A percentile compares a stretch with the other conserved stretches of the same genome.
phyloP scores from a whole-genome alignment of 2,888 invertebrate species.

The Thecophora atra region DNA sequence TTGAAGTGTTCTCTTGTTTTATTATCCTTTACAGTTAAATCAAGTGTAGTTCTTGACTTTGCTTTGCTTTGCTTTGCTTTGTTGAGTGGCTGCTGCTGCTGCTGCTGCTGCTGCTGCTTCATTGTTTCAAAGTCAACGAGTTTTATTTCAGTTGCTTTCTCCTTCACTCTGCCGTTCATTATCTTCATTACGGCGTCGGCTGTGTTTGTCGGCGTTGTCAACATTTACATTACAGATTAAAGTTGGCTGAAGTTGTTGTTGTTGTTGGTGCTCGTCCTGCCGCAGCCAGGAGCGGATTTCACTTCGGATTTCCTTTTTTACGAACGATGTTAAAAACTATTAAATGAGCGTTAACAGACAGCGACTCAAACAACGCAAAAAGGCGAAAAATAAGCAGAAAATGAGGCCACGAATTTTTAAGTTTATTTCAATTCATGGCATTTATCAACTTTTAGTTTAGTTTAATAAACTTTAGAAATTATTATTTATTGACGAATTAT shows the following conservation, averaged over 20 bases:
- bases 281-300: background rate
- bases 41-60: slow-evolving; percentile 34
- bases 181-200: slow-evolving; percentile 28
- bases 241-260: slow-evolving; percentile 9
- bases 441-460: too few species aligned
- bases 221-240: slow-evolving; percentile 26
- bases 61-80: slow-evolving; percentile 3
- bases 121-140: slow-evolving; percentile 36
- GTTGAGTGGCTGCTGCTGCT: slow-evolving; percentile 19
- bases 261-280: background rate
- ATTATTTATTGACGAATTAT: too few species aligned
- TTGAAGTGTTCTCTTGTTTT: slow-evolving; percentile 11
- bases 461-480: too few species aligned
- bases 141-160: slow-evolving; percentile 16
- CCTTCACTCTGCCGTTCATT: slow-evolving; percentile 13
- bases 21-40: slow-evolving; percentile 32
- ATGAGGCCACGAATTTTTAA: too few species aligned
- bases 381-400: too few species aligned
- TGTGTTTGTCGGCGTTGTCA: slow-evolving; percentile 20
- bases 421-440: too few species aligned
- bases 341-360: too few species aligned
- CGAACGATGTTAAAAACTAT: too few species aligned
- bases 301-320: background rate
- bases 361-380: too few species aligned
- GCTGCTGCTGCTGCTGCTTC: background rate